Evolutionary conservation across 2,888 invertebrate genomes (phyloP).

Genomic region (Cantharis rustica): DNA sequence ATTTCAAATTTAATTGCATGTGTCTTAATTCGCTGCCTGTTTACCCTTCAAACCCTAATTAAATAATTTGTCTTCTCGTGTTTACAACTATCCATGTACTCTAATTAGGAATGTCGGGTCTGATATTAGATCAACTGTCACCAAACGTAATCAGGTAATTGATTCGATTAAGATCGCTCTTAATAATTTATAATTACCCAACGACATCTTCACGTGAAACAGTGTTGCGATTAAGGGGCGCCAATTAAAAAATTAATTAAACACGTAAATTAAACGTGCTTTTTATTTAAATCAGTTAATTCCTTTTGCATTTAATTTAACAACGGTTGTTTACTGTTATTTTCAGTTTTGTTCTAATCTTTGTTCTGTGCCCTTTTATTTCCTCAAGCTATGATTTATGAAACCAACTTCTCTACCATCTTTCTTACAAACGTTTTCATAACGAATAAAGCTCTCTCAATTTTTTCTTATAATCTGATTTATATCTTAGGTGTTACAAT

Average conservation of each 20-base stretch:
- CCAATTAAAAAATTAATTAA: neutral
- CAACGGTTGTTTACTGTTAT: neutral
- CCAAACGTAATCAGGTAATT: conserved; percentile 11
- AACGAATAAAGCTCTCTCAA: neutral
- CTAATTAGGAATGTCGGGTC: conserved; percentile 6
- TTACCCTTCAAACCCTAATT: neutral
- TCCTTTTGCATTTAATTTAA: neutral
- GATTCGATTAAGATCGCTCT: conserved; percentile 8
- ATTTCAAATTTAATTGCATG: neutral
- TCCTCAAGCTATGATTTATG: neutral
- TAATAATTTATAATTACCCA: neutral
- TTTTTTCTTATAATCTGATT: neutral
- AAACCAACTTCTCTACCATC: neutral
- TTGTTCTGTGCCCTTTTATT: neutral
- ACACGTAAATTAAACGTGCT: neutral
- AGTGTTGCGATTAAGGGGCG: neutral
- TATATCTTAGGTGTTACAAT: neutral
- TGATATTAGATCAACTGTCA: conserved; percentile 5
- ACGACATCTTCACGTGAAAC: neutral
- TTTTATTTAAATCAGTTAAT: neutral
- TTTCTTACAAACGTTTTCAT: neutral
- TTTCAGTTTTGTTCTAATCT: neutral
- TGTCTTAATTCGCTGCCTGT: neutral
- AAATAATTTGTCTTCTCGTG: conserved; percentile 4
- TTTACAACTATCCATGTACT: conserved; percentile 13